A percentile compares a stretch with the other conserved stretches of the same genome.
Evolutionary conservation across 1,140 invertebrate species (phyloP).

Genomic region (Lethrus apterus): DNA sequence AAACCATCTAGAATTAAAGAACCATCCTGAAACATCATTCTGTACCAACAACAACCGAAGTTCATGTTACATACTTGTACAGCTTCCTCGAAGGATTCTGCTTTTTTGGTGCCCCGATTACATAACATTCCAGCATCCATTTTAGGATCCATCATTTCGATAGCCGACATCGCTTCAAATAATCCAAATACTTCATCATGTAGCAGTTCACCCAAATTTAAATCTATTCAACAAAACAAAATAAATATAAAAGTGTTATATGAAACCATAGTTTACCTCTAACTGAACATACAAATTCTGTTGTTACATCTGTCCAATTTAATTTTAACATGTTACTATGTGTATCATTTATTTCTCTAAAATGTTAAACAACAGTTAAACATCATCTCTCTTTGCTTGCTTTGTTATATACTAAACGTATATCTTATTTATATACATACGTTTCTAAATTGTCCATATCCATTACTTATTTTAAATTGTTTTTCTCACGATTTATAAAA

Average conservation of each 20-base stretch:
- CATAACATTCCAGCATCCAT: constrained; percentile 99
- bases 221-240: constrained; percentile 48
- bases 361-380: not conserved
- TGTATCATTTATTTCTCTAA: constrained; percentile 5
- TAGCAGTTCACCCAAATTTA: constrained; percentile 79
- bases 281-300: constrained; percentile 66
- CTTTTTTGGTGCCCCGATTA: constrained; percentile 75
- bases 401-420: too few species aligned
- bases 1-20: constrained; percentile 74
- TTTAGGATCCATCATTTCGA: constrained; percentile 99
- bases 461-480: constrained; percentile 2
- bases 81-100: constrained; percentile 82
- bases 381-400: not conserved
- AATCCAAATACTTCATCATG: constrained; percentile 85
- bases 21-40: constrained; percentile 50
- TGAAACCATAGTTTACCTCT: constrained; percentile 49
- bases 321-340: not conserved
- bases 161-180: constrained; percentile 98
- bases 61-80: constrained; percentile 51
- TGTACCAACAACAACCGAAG: not conserved
- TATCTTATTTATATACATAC: constrained; percentile 11
- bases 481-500: not conserved
- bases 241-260: constrained; percentile 15
- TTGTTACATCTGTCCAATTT: constrained; percentile 66
- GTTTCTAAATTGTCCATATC: constrained; percentile 17